These are phyloP conservation scores for Meteorus sp. DNA, from an alignment of 1,140 invertebrate species.

Conservation along the genomic window DNA sequence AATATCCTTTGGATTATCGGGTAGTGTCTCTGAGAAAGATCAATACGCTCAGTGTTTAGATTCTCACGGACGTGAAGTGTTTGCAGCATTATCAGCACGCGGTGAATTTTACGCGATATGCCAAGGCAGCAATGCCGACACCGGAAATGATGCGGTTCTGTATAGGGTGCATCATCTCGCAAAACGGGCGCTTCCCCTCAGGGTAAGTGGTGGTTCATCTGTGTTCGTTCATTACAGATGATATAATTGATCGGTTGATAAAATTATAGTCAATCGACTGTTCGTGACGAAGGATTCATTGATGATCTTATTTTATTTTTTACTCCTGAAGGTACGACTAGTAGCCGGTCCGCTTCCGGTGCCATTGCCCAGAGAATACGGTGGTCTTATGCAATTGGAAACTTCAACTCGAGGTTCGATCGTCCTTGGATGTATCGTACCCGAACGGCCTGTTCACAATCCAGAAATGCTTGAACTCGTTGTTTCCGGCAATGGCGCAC, in stretches of 20 bases:
- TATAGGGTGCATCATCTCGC: conserved; percentile 54
- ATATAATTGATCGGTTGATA: background rate
- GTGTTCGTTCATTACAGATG: background rate
- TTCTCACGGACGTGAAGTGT: conserved; percentile 51
- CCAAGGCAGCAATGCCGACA: conserved; percentile 45
- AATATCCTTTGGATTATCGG: conserved; percentile 51
- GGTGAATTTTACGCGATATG: conserved; percentile 56
- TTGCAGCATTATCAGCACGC: conserved; percentile 48
- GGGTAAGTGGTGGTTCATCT: conserved; percentile 35
- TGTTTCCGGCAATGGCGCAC: conserved; percentile 52
- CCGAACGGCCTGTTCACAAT: conserved; percentile 55
- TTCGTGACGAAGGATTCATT: conserved; percentile 1
- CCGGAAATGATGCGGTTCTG: conserved; percentile 47
- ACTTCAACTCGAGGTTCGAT: conserved; percentile 54
- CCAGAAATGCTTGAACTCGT: conserved; percentile 57
- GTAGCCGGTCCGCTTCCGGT: conserved; percentile 56
- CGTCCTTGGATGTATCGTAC: conserved; percentile 55
- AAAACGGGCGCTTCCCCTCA: conserved; percentile 47
- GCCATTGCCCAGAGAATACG: conserved; percentile 54
- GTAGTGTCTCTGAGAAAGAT: conserved; percentile 50
- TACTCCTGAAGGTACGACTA: conserved; percentile 44
- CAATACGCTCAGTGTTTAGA: conserved; percentile 59
- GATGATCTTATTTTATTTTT: conserved; percentile 8
- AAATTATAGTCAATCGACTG: background rate
- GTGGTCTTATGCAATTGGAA: conserved; percentile 56